Evolutionary conservation across 64 coral and sea anemone genomes (phyloP).

Genomic region (Trachythela sp.): DNA sequence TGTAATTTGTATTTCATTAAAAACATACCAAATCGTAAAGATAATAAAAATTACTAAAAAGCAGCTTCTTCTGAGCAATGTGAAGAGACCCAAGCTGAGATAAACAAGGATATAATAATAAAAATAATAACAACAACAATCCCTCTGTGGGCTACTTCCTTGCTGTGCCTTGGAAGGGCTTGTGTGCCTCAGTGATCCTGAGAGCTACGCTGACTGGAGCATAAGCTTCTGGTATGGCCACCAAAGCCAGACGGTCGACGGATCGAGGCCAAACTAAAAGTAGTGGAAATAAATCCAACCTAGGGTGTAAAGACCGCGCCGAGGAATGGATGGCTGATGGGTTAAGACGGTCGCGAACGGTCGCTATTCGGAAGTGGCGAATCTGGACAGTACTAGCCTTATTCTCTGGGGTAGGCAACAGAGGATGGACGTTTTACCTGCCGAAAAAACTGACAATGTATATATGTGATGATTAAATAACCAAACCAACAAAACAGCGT

Average conservation of each 20-base stretch:
- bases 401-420: not conserved
- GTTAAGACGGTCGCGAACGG: not conserved
- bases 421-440: not conserved
- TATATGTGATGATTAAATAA: slow-evolving; percentile 23
- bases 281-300: not conserved
- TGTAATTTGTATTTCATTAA: too few species aligned
- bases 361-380: not conserved
- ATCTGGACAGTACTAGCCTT: not conserved
- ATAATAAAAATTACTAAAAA: too few species aligned
- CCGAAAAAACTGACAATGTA: not conserved
- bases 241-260: not conserved
- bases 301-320: not conserved
- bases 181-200: not conserved
- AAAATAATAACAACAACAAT: too few species aligned
- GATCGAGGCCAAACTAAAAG: not conserved
- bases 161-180: not conserved
- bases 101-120: too few species aligned
- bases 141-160: not conserved
- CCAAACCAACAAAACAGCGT: not conserved
- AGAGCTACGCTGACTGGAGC: not conserved
- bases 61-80: too few species aligned
- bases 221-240: not conserved
- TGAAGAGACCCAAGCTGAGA: too few species aligned
- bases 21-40: too few species aligned
- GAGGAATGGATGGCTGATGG: not conserved